A percentile compares a stretch with the other conserved stretches of the same genome.
These are phyloP conservation scores for Ceratotherium simum DNA, from an alignment of 2,113 vertebrate genomes.

Conservation along the genomic window DNA sequence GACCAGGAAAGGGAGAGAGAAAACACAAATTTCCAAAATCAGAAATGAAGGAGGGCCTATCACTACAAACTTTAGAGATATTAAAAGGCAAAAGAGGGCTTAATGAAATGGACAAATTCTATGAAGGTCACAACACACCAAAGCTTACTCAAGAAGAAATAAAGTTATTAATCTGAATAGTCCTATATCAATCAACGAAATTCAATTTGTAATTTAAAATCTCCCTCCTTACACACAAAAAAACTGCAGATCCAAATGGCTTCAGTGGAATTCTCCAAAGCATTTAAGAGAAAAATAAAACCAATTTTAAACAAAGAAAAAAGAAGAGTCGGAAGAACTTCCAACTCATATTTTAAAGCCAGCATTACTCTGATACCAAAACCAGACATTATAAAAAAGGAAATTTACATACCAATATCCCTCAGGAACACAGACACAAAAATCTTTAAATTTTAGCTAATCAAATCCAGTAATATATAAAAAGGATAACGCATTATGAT, in stretches of 20 bases:
- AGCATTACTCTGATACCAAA: neutral
- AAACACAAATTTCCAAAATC: neutral
- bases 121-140: neutral
- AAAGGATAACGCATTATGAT: conserved; percentile 13
- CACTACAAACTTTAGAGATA: neutral
- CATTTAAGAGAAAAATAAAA: conserved; percentile 11
- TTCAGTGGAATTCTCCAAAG: conserved; percentile 5
- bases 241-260: neutral
- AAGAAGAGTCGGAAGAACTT: neutral
- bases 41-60: neutral
- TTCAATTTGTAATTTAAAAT: conserved; percentile 31
- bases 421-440: neutral
- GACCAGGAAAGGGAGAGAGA: neutral
- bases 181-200: neutral
- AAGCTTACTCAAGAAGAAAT: conserved; percentile 7
- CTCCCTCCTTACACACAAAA: neutral
- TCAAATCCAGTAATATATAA: neutral
- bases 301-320: conserved; percentile 46
- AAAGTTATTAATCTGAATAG: neutral
- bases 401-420: neutral
- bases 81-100: conserved; percentile 1
- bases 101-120: neutral
- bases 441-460: conserved; percentile 32
- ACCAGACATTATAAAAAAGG: neutral
- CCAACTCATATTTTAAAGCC: neutral